Evolutionary conservation across 2,888 invertebrate species (phyloP).

Genomic region (Plebejus melissa): DNA sequence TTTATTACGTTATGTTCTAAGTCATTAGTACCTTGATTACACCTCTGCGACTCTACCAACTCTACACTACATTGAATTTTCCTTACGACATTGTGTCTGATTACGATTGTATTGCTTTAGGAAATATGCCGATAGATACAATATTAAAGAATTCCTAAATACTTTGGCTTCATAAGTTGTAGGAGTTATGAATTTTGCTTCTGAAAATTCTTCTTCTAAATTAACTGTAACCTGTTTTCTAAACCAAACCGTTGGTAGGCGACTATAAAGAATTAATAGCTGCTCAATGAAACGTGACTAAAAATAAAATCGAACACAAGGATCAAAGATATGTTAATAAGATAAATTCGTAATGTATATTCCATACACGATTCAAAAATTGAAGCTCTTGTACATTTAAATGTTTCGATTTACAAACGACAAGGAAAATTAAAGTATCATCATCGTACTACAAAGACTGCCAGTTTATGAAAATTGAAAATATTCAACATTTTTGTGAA

Average conservation of each 20-base stretch:
- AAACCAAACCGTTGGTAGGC: background rate
- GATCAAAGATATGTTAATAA: background rate
- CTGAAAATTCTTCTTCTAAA: too few relatives aligned
- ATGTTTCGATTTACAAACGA: conserved; percentile 8
- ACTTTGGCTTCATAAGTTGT: too few relatives aligned
- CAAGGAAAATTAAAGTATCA: background rate
- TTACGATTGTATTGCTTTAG: background rate
- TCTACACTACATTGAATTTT: conserved; percentile 11
- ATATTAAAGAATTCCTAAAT: too few relatives aligned
- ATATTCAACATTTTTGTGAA: too few relatives aligned
- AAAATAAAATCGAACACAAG: conserved; percentile 17
- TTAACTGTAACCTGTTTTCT: background rate
- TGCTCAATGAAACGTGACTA: background rate
- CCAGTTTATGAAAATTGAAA: too few relatives aligned
- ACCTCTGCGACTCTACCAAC: background rate
- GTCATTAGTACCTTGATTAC: conserved; percentile 25
- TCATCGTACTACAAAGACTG: too few relatives aligned
- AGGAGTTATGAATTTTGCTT: too few relatives aligned
- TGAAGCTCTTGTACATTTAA: conserved; percentile 16
- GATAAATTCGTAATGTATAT: conserved; percentile 15
- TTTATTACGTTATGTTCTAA: conserved; percentile 18
- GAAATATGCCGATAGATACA: background rate
- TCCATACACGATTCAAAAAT: background rate
- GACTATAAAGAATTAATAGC: background rate
- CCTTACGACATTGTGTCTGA: background rate